Base-by-base conservation (phyloP, 2,113 vertebrate genomes). In the Pipa parva region DNA sequence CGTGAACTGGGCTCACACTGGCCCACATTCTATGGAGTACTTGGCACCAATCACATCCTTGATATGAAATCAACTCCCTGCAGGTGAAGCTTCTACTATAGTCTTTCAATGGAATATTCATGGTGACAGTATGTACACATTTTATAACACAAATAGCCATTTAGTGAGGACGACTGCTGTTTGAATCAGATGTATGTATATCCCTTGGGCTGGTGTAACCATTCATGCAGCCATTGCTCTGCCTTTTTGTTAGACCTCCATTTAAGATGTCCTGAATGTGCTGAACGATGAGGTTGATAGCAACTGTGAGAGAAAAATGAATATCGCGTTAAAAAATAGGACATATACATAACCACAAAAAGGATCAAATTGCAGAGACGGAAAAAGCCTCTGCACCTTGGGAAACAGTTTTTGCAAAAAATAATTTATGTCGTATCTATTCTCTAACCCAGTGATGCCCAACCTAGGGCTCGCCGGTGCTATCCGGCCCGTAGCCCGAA, bases 261-360 rank as follows among this genome's bases (percentile, higher is more conserved):
- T 92, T 98, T 36, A 99, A 89, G 80, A 99, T 96, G 88, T 98
- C 97, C 85, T 98, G 97, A 79, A 98, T 99, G 81, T 99, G 95
- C 82, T 99, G 95, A 57, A 98, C 95, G 1, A 99, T 99, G 82
- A 99, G 85, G 84, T 98, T 98, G 81, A 99, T 99, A 75, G 97
- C 95, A 83, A 99, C 97, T 99, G 84, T 6, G 26, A 58, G 71
- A 48, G 22, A 71, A 22, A 37, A 28, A 7, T 52, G 36, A 59
- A 20, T 49, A 7, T 7, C 33, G 6, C 7, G 33, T 36, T 7
- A 36, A 36, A 36, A 36, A 36, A 6, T 7, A 36, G 7, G 7
- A 36, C 33, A 36, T n/a, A n/a, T n/a, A n/a, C n/a, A n/a, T n/a
- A n/a, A n/a, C n/a, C n/a, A n/a, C n/a, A n/a, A n/a, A n/a, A n/a